Conservation (phyloP, 2,113 vertebrate species). For the Megalops atlanticus region DNA sequence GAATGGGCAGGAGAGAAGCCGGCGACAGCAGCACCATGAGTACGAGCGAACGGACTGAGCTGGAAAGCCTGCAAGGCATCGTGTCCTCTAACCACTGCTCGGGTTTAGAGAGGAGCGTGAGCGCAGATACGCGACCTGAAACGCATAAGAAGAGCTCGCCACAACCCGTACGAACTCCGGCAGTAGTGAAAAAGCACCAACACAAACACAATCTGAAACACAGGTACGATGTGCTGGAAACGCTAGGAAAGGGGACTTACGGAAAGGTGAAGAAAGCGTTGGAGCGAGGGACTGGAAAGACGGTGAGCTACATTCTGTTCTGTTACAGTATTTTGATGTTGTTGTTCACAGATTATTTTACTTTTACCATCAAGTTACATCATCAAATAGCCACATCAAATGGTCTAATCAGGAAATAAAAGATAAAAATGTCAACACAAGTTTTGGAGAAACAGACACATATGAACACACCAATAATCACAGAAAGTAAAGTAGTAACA, state of each 20-base stretch:
- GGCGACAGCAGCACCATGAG: slow-evolving; percentile 51
- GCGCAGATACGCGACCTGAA: slow-evolving; percentile 25
- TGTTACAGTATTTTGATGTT: not conserved
- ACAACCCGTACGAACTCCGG: slow-evolving; percentile 12
- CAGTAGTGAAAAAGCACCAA: slow-evolving; percentile 73
- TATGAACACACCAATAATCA: too few relatives aligned
- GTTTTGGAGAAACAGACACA: too few relatives aligned
- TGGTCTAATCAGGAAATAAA: too few relatives aligned
- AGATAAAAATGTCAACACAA: too few relatives aligned
- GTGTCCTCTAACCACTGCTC: slow-evolving; percentile 40
- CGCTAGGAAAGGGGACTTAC: slow-evolving; percentile 74
- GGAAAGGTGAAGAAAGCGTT: slow-evolving; percentile 77
- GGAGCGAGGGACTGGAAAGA: slow-evolving; percentile 65
- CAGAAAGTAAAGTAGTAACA: too few relatives aligned
- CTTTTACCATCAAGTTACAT: not conserved
- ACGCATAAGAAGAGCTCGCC: slow-evolving; percentile 6
- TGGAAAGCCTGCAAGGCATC: slow-evolving; percentile 53
- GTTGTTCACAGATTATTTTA: not conserved
- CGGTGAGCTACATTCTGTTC: slow-evolving; percentile 56
- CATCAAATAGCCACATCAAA: too few relatives aligned
- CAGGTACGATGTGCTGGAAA: slow-evolving; percentile 76
- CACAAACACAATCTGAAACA: slow-evolving; percentile 78
- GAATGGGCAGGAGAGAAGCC: slow-evolving; percentile 65
- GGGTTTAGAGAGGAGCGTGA: slow-evolving; percentile 22
- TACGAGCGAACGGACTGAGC: slow-evolving; percentile 49